phyloP scores from a whole-genome alignment of 1,140 invertebrate species.

The Euwallacea fornicatus region DNA sequence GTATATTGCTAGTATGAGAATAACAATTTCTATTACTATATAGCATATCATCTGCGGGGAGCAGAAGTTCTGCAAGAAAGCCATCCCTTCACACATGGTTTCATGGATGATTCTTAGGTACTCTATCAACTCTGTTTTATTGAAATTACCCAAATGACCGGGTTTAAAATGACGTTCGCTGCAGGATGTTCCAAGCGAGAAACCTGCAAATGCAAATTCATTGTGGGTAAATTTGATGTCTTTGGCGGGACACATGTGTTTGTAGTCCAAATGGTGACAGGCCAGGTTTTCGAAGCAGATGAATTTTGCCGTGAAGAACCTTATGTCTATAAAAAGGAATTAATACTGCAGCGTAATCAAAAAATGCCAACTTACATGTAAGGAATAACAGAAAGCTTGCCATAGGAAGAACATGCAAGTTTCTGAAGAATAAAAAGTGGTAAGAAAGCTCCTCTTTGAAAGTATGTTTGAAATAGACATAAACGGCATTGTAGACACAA shows the following conservation, averaged over 20 bases:
- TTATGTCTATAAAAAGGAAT: not conserved
- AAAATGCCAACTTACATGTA: not conserved
- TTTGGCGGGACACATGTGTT: not conserved
- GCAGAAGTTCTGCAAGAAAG: not conserved
- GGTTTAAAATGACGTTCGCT: constrained; percentile 8
- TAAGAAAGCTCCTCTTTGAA: not conserved
- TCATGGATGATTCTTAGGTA: constrained; percentile 12
- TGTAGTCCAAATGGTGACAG: not conserved
- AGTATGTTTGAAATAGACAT: not conserved
- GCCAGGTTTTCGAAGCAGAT: constrained; percentile 18
- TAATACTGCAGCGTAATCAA: not conserved
- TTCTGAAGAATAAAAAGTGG: constrained; percentile 12
- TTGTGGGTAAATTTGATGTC: constrained; percentile 9
- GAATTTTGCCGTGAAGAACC: constrained; percentile 3
- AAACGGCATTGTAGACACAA: not conserved
- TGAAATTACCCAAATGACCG: not conserved
- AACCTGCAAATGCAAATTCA: constrained; percentile 7
- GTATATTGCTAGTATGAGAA: not conserved
- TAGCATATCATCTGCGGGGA: not conserved
- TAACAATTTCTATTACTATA: not conserved
- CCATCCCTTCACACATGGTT: constrained; percentile 1
- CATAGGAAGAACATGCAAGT: not conserved
- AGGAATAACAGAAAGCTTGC: not conserved
- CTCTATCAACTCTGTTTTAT: constrained; percentile 5
- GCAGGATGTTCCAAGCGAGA: not conserved